Base-by-base conservation (phyloP, 1,140 invertebrate species). In the Drosophila funebris region DNA sequence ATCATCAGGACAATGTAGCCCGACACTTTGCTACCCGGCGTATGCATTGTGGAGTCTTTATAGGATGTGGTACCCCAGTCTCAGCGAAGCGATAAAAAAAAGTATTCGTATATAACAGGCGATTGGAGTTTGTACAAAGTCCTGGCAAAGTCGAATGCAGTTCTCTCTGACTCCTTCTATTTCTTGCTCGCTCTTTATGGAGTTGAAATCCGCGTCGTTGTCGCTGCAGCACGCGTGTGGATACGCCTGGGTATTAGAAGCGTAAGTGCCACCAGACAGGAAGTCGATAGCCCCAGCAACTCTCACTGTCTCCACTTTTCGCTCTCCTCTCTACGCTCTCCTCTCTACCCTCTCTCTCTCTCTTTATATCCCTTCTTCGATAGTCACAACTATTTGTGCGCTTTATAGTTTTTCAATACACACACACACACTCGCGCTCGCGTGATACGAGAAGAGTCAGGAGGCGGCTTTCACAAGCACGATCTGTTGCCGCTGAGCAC, bases 1-100 rank as follows among this genome's bases (percentile, higher is more conserved):
- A 82, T 84, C 73, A 92, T 77, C 67, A 92, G 85, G 77, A 66
- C 74, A 60, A 91, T 58, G 64, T 87, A 92, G 61, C 91, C 91
- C 73, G 90, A 88, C 62, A 90, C 83, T 75, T 90, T 88, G 44
- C 66, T 41, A 50, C 64, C 73, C 60, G 88, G 71, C 58, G 90
- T 84, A 85, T 92, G 90, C 91, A 92, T 92, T 60, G 63, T 76
- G 57, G 33, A 37, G 27, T 48, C 41, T n/a, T 20, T n/a, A 24
- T n/a, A 8, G 24, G 58, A 22, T 54, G 33, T 37, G 33, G 43
- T 53, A 4, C 39, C 39, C 11, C 11, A 57, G 50, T 31, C 31
- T 22, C n/a, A 43, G n/a, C 4, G 6, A 18, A 16, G 31, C 33
- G 18, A 50, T 33, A 18, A 63, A 27, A 46, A 73, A 75, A 33